Percentiles rank a stretch among this genome's conserved stretches.
Evolutionary conservation across 2,888 invertebrate genomes (phyloP).

Genomic region (Aporophyla nigra): DNA sequence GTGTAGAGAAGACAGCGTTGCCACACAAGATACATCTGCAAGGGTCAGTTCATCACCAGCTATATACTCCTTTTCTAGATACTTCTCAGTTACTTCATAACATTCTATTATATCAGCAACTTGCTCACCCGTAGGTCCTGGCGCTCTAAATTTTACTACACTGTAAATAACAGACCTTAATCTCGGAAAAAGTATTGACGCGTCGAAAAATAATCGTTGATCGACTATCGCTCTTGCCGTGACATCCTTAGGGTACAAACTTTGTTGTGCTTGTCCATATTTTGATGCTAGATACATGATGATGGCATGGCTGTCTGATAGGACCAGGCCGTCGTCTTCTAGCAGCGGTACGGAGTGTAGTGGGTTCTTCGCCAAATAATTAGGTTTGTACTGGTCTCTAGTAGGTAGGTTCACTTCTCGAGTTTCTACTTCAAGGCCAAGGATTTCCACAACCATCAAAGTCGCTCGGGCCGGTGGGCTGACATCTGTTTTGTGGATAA

Average conservation of each 20-base stretch:
- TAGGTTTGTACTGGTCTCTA: constrained; percentile 71
- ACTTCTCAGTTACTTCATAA: constrained; percentile 74
- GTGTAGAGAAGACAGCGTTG: constrained; percentile 73
- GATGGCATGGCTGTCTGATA: constrained; percentile 77
- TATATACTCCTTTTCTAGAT: constrained; percentile 69
- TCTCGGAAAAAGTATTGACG: constrained; percentile 74
- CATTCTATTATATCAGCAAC: constrained; percentile 69
- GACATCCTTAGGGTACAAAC: constrained; percentile 73
- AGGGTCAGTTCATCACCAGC: constrained; percentile 72
- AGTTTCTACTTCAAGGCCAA: constrained; percentile 69
- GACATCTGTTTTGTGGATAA: constrained; percentile 69
- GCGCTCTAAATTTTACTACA: constrained; percentile 59
- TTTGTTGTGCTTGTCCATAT: constrained; percentile 66
- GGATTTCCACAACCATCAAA: constrained; percentile 71
- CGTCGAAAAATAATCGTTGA: constrained; percentile 75
- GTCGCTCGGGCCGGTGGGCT: constrained; percentile 76
- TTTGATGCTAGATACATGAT: constrained; percentile 74
- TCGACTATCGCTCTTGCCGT: constrained; percentile 70
- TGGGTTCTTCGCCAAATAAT: constrained; percentile 75
- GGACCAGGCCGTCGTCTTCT: constrained; percentile 73
- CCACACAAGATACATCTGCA: constrained; percentile 76
- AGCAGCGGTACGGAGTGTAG: constrained; percentile 77
- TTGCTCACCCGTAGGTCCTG: constrained; percentile 63
- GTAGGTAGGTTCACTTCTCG: constrained; percentile 71
- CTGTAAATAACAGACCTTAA: constrained; percentile 68